These are phyloP conservation scores for Euglossa dilemma DNA, from an alignment of 1,140 invertebrate genomes.

Conservation along the genomic window DNA sequence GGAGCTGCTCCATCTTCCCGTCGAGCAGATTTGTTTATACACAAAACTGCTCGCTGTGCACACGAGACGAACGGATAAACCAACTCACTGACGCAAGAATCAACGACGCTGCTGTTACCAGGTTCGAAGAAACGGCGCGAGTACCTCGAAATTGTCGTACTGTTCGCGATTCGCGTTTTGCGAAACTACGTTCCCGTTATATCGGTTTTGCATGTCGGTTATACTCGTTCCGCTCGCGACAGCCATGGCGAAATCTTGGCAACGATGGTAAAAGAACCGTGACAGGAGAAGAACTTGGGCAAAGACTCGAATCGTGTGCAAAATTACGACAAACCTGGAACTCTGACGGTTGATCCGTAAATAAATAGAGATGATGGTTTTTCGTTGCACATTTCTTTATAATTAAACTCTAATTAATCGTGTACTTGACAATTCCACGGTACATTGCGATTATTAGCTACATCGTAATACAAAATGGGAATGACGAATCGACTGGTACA, in stretches of 20 bases:
- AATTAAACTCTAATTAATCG: neutral
- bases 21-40: neutral
- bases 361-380: neutral
- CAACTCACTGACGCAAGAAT: neutral
- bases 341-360: neutral
- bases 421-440: neutral
- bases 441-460: neutral
- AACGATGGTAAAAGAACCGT: conserved; percentile 29
- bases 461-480: neutral
- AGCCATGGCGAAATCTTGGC: conserved; percentile 21
- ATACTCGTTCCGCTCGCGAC: neutral
- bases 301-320: neutral
- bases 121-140: neutral
- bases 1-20: neutral
- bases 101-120: neutral
- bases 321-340: neutral
- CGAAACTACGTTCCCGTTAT: conserved; percentile 20
- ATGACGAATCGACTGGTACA: neutral
- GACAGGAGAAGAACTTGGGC: neutral
- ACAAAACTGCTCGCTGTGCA: neutral
- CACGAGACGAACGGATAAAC: conserved; percentile 20
- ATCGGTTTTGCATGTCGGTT: conserved; percentile 5
- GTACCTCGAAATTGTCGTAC: conserved; percentile 8
- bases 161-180: neutral
- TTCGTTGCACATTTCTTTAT: neutral